Evolutionary conservation across 1,140 invertebrate genomes (phyloP), one percentile per base, ranked within the genome.

Genomic region (Diuraphis noxia): DNA sequence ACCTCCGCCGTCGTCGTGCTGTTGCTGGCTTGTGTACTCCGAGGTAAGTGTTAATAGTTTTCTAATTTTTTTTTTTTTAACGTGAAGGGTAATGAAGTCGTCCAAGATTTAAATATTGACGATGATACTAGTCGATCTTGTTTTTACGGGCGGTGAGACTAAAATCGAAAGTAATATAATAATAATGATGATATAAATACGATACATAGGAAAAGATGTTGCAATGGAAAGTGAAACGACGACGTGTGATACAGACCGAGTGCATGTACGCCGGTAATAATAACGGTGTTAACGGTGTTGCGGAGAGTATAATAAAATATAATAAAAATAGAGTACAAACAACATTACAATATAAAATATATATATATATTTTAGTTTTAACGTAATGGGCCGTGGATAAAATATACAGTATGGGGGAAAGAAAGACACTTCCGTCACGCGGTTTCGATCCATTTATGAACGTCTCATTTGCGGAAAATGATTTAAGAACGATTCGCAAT

Each of bases 181-280:
- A 43, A 40, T 89, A 79, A 56, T 63, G 36, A 79, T 79, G 36
- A 79, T 36, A 79, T 63, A 77, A 41, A 63, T 46, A 63, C 38
- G 56, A 63, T 87, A 87, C 85, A 43, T 77, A 90, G 77, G 89
- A 91, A 91, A 91, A 91, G 89, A 91, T 81, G 89, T 91, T 91
- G 89, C 89, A 81, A 81, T 91, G 89, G 89, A 91, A 91, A 91
- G 89, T 91, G 89, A 91, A 91, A 91, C 89, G 89, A 91, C 77
- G 89, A 91, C 89, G 89, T 91, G 89, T 91, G 89, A 91, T 82
- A 91, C 89, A 36, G 88, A 49, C 88, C 88, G 89, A 91, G 72
- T 82, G 77, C 72, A 46, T 49, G 25, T 77, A 63, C 85, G 49
- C 46, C 49, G 46, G 46, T 2, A 30, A 88, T 56, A 88, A 88